Percentiles rank a stretch among this genome's conserved stretches.
These are phyloP conservation scores for Chrysopa pallens DNA, from an alignment of 1,140 invertebrate genomes.

Conservation along the genomic window DNA sequence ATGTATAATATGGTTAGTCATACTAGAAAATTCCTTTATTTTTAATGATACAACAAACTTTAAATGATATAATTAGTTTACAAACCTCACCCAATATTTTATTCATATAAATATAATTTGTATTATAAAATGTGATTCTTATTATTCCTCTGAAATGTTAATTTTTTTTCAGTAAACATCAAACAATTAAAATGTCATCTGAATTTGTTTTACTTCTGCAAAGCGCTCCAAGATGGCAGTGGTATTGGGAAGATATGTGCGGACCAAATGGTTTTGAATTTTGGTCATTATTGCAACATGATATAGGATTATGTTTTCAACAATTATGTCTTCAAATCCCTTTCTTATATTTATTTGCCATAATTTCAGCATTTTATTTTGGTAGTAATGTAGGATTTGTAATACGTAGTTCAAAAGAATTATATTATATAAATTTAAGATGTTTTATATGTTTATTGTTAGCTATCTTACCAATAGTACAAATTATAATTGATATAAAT, in stretches of 20 bases:
- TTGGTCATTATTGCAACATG: conserved; percentile 42
- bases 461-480: conserved; percentile 40
- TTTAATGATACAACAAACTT: no score
- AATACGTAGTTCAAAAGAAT: conserved; percentile 32
- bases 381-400: conserved; percentile 39
- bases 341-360: conserved; percentile 44
- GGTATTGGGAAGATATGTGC: conserved; percentile 59
- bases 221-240: conserved; percentile 15
- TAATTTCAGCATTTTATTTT: conserved; percentile 57
- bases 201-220: neutral
- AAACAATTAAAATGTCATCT: neutral
- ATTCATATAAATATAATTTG: no score
- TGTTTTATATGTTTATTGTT: conserved; percentile 38
- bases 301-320: conserved; percentile 67
- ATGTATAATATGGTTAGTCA: no score
- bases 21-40: no score
- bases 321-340: conserved; percentile 55
- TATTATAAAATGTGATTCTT: no score
- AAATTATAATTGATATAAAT: conserved; percentile 33
- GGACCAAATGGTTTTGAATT: conserved; percentile 40
- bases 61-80: no score
- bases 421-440: conserved; percentile 39
- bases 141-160: no score
- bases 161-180: no score
- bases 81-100: no score